A percentile compares a stretch with the other conserved stretches of the same genome.
phyloP scores from a whole-genome alignment of 2,113 vertebrate genomes.

The Ptilorrhoa leucosticta region DNA sequence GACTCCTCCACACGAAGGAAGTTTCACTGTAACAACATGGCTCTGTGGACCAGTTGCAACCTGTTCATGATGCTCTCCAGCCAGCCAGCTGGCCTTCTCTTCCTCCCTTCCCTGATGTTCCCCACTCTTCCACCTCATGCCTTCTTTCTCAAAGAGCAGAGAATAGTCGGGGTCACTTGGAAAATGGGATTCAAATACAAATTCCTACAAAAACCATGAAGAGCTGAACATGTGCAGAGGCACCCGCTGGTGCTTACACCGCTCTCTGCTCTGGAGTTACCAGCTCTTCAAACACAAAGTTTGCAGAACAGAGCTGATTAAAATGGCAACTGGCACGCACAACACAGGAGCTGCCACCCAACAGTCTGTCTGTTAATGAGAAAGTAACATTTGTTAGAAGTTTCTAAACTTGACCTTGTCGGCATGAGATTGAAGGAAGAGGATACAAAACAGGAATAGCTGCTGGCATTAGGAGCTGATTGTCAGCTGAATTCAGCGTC shows the following conservation, averaged over 20 bases:
- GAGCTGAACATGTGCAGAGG: not conserved
- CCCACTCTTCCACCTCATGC: not conserved
- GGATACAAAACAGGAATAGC: slow-evolving; percentile 26
- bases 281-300: not conserved
- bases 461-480: slow-evolving; percentile 19
- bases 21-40: not conserved
- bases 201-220: not conserved
- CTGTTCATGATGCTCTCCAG: not conserved
- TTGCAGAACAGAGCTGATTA: not conserved
- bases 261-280: not conserved
- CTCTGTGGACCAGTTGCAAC: not conserved
- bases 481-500: slow-evolving; percentile 32
- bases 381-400: slow-evolving; percentile 36
- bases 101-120: not conserved
- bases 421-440: not conserved
- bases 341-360: not conserved
- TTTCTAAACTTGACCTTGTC: slow-evolving; percentile 36
- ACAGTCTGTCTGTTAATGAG: slow-evolving; percentile 5
- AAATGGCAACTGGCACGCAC: not conserved
- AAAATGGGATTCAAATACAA: not conserved
- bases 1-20: not conserved
- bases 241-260: not conserved
- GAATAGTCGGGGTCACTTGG: not conserved
- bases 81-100: not conserved
- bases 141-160: not conserved